Conservation (phyloP, 2,113 vertebrate species). For the Rhadina sibilatrix region DNA sequence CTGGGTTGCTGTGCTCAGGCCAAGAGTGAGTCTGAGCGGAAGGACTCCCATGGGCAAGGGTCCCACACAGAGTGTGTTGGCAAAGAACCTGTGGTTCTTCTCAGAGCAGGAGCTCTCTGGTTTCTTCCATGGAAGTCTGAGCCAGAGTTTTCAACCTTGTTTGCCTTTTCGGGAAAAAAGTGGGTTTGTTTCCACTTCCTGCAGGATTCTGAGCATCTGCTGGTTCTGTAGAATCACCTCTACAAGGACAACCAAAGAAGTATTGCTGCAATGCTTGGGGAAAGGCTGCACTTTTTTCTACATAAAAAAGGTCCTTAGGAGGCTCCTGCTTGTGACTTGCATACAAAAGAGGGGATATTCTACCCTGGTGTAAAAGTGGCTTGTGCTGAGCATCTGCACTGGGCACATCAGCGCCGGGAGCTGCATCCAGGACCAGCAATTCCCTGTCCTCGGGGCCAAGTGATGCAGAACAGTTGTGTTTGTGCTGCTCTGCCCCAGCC, state of each 20-base stretch:
- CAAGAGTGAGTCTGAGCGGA: not conserved
- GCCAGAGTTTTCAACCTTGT: not conserved
- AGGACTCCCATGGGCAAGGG: fast-evolving
- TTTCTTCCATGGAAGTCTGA: not conserved
- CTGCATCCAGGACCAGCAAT: not conserved
- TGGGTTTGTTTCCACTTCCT: not conserved
- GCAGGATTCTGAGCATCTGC: not conserved
- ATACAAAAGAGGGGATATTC: not conserved
- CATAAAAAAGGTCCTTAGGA: not conserved
- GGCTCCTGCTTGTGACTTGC: not conserved
- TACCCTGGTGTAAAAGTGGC: not conserved
- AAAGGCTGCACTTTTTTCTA: not conserved
- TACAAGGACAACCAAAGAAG: not conserved
- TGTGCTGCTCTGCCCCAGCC: not conserved
- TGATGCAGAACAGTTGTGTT: fast-evolving
- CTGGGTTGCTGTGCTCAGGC: fast-evolving
- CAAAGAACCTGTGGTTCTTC: not conserved
- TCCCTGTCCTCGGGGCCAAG: not conserved
- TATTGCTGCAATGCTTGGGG: not conserved
- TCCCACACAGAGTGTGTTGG: fast-evolving
- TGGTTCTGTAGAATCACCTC: not conserved
- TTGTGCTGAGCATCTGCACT: not conserved
- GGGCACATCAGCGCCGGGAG: not conserved
- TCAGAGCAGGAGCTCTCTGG: not conserved
- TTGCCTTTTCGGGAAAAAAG: not conserved